These are phyloP conservation scores for Mythimna lalbum DNA, from an alignment of 2,888 invertebrate species.

Conservation along the genomic window DNA sequence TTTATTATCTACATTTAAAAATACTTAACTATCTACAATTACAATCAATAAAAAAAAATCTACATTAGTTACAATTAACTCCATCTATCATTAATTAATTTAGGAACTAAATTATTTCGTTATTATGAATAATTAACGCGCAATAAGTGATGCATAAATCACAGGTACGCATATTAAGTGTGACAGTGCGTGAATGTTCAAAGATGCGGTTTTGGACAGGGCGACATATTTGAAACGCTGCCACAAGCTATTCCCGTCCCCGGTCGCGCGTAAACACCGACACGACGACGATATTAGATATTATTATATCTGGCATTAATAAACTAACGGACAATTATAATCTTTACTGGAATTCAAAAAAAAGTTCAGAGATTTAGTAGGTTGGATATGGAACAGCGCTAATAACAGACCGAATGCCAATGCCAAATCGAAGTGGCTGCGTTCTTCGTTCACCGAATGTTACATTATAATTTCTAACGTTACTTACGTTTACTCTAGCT, in stretches of 20 bases:
- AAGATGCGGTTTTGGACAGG: conserved; percentile 82
- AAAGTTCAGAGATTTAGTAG: conserved; percentile 31
- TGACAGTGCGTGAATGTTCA: conserved; percentile 76
- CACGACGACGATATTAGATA: conserved; percentile 71
- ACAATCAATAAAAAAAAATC: too few relatives aligned
- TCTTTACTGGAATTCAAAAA: conserved; percentile 43
- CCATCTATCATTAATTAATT: too few relatives aligned
- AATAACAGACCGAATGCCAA: conserved; percentile 13
- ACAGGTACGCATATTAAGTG: conserved; percentile 71
- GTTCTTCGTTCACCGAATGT: conserved; percentile 2
- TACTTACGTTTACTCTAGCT: conserved; percentile 7
- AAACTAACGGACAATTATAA: conserved; percentile 62
- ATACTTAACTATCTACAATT: too few relatives aligned
- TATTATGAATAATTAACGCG: conserved; percentile 1
- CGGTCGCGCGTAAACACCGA: conserved; percentile 84
- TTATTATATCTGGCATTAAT: conserved; percentile 76
- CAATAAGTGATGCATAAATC: conserved; percentile 50
- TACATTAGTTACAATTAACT: too few relatives aligned
- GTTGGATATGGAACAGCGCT: conserved; percentile 22
- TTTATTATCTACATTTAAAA: too few relatives aligned
- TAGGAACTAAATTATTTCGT: neutral
- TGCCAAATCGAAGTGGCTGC: conserved; percentile 12
- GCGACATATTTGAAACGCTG: conserved; percentile 90
- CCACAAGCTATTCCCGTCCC: conserved; percentile 85
- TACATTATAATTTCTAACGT: conserved; percentile 24